Evolutionary conservation across 2,888 invertebrate genomes (phyloP).

Genomic region (Neoascia interrupta): DNA sequence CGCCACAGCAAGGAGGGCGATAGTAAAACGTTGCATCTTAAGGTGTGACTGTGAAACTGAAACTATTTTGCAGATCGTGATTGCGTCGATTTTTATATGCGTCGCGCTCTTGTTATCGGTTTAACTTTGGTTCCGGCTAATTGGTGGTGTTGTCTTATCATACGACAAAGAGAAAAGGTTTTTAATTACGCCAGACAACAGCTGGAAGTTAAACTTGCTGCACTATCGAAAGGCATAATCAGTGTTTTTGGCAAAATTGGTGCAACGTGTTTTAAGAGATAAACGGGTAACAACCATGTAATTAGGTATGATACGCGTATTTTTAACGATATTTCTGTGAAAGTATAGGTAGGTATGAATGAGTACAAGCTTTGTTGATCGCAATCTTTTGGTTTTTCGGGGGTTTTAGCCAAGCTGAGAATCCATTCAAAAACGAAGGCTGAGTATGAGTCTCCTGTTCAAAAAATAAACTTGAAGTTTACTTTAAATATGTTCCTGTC

Average conservation of each 20-base stretch:
- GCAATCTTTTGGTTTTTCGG: not conserved
- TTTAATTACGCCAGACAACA: slow-evolving; percentile 37
- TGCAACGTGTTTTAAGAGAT: slow-evolving; percentile 6
- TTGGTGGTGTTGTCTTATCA: slow-evolving; percentile 32
- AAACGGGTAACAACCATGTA: slow-evolving; percentile 4
- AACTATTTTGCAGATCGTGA: not conserved
- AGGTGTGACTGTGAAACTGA: slow-evolving; percentile 3
- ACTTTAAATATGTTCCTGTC: not conserved
- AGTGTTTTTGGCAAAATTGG: slow-evolving; percentile 20
- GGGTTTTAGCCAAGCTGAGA: too few relatives aligned
- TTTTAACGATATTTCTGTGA: not conserved
- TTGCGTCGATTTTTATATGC: slow-evolving; percentile 28
- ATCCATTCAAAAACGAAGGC: too few relatives aligned
- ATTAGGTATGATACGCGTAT: not conserved
- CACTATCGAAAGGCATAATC: slow-evolving; percentile 19
- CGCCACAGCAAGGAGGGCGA: slow-evolving; percentile 18
- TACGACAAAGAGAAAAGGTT: slow-evolving; percentile 21
- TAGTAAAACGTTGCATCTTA: slow-evolving; percentile 36
- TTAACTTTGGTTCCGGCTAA: slow-evolving; percentile 10
- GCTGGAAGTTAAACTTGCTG: slow-evolving; percentile 2
- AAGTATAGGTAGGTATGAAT: not conserved
- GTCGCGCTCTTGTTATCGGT: not conserved
- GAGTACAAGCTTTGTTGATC: not conserved
- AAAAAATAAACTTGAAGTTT: not conserved
- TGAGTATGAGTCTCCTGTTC: not conserved